Conservation (phyloP, 2,113 vertebrate species). For the Corythaeola cristata region DNA sequence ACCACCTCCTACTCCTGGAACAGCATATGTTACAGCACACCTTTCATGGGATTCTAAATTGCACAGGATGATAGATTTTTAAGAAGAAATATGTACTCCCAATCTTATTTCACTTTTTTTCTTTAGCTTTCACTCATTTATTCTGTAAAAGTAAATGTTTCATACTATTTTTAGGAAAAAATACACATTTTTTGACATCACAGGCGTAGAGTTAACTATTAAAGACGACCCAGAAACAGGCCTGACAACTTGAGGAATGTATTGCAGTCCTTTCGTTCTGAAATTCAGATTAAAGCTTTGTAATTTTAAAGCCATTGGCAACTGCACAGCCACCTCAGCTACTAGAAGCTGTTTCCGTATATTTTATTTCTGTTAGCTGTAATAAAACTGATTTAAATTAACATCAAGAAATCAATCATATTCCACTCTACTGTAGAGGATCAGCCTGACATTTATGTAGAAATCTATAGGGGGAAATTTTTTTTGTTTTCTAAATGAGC, state of each 20-base stretch:
- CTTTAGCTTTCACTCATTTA: neutral
- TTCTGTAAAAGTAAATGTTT: neutral
- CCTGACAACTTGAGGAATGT: neutral
- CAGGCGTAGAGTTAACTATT: neutral
- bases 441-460: neutral
- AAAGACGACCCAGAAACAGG: neutral
- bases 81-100: neutral
- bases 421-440: neutral
- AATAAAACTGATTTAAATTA: slow-evolving; percentile 11
- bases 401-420: neutral
- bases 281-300: neutral
- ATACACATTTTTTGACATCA: neutral
- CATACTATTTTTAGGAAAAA: neutral
- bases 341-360: neutral
- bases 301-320: neutral
- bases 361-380: neutral
- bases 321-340: neutral
- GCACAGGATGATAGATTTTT: neutral
- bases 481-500: neutral
- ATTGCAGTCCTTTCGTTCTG: neutral
- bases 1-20: neutral
- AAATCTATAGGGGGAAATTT: neutral
- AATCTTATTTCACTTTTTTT: neutral
- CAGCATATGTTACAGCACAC: neutral
- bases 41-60: neutral